Evolutionary conservation across 2,113 vertebrate genomes (phyloP).

Genomic region (Malurus melanocephalus): DNA sequence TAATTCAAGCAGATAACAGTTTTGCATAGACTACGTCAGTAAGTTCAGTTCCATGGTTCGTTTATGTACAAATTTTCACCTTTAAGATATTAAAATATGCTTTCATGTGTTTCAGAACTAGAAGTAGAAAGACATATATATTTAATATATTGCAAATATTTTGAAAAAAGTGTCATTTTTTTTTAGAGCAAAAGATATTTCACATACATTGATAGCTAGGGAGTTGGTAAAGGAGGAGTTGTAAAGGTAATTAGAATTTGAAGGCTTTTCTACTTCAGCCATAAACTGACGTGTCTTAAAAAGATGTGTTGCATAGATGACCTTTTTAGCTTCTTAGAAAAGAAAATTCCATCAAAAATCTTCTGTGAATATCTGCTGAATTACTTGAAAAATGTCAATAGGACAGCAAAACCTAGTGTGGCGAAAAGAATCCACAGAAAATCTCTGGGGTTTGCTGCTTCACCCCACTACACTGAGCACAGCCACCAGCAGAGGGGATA

Average conservation of each 20-base stretch:
- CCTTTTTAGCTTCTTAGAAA: background rate
- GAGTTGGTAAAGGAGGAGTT: too few species aligned
- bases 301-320: background rate
- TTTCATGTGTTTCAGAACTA: too few species aligned
- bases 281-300: background rate
- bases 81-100: too few species aligned
- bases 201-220: too few species aligned
- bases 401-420: background rate
- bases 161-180: too few species aligned
- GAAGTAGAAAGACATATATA: too few species aligned
- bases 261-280: background rate
- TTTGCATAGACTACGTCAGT: too few species aligned
- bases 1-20: too few species aligned
- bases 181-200: too few species aligned
- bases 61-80: too few species aligned
- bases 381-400: background rate
- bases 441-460: background rate
- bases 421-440: background rate
- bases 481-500: fast-evolving
- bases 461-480: background rate
- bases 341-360: background rate
- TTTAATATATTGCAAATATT: too few species aligned
- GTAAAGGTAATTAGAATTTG: background rate
- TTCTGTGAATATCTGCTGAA: background rate
- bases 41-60: too few species aligned